Evolutionary conservation across 92 coral and sea anemone genomes (phyloP).

Genomic region (Heliopora coerulea): DNA sequence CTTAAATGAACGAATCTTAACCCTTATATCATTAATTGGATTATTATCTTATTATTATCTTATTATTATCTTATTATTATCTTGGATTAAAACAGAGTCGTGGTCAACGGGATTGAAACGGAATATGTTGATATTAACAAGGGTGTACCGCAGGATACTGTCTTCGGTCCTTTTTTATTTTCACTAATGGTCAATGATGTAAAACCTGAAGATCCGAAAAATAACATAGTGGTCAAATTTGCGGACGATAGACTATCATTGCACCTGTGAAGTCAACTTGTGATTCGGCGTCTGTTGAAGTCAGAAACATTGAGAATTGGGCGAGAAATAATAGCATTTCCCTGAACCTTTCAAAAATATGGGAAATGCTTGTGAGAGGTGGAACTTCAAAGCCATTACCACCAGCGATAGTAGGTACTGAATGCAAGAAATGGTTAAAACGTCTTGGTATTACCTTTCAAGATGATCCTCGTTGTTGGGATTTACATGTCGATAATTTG

Average conservation of each 20-base stretch:
- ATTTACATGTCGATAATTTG: too few relatives aligned
- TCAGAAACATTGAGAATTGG: constrained; percentile 33
- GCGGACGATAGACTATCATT: constrained; percentile 15
- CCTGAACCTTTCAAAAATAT: constrained; percentile 11
- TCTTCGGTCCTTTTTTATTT: constrained; percentile 47
- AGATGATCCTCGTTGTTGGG: too few relatives aligned
- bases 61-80: too few relatives aligned
- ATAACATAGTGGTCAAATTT: constrained; percentile 25
- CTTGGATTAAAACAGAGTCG: constrained; percentile 37
- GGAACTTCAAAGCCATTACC: constrained; percentile 17
- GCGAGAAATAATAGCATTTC: not conserved
- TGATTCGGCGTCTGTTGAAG: constrained; percentile 22
- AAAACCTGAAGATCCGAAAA: not conserved
- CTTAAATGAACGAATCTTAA: constrained; percentile 27
- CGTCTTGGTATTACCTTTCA: not conserved
- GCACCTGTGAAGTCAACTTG: constrained; percentile 14
- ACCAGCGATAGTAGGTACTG: constrained; percentile 11
- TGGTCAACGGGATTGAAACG: constrained; percentile 28
- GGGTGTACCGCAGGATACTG: constrained; percentile 55
- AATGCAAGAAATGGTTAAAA: constrained; percentile 16
- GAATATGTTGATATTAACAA: constrained; percentile 36
- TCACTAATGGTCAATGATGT: constrained; percentile 33
- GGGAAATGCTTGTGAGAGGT: constrained; percentile 14
- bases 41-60: constrained; percentile 34
- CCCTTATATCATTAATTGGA: constrained; percentile 45